A percentile compares a stretch with the other conserved stretches of the same genome.
phyloP scores from a whole-genome alignment of 2,888 invertebrate genomes.

The Plebejus melissa region DNA sequence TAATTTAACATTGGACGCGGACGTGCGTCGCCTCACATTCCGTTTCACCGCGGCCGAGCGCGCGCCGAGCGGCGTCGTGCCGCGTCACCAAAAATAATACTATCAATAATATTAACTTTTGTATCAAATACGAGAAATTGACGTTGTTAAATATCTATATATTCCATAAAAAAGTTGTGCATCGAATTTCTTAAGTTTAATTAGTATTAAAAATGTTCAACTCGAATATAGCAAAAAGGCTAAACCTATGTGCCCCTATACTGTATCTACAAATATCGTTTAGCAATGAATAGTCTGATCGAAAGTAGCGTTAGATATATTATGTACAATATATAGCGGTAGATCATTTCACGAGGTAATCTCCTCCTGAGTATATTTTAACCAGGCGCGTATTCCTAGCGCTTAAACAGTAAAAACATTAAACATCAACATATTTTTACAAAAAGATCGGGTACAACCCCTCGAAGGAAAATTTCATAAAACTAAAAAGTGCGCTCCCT shows the following conservation, averaged over 20 bases:
- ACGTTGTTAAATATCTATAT: slow-evolving; percentile 67
- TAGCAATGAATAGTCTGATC: slow-evolving; percentile 22
- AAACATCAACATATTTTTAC: slow-evolving; percentile 33
- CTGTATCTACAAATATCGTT: slow-evolving; percentile 31
- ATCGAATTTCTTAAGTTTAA: slow-evolving; percentile 34
- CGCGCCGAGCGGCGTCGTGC: slow-evolving; percentile 43
- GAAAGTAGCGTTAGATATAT: slow-evolving; percentile 27
- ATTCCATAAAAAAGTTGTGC: slow-evolving; percentile 61
- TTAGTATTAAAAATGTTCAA: slow-evolving; percentile 40
- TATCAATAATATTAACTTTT: slow-evolving; percentile 32
- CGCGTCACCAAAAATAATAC: slow-evolving; percentile 4
- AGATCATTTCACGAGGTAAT: not conserved
- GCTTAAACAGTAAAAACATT: slow-evolving; percentile 6
- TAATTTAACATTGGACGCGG: slow-evolving; percentile 57
- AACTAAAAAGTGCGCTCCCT: slow-evolving; percentile 27
- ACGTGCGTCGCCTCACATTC: slow-evolving; percentile 45
- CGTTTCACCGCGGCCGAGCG: slow-evolving; percentile 58
- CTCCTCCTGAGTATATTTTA: not conserved
- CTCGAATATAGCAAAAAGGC: slow-evolving; percentile 30
- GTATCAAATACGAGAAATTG: slow-evolving; percentile 66
- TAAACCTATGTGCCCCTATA: slow-evolving; percentile 31
- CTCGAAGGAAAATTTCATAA: slow-evolving; percentile 32
- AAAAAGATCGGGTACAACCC: slow-evolving; percentile 31
- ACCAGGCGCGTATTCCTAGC: slow-evolving; percentile 10
- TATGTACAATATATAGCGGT: slow-evolving; percentile 29